A percentile compares a stretch with the other conserved stretches of the same genome.
Conservation (phyloP, 37 sponge, comb jelly and placozoan species). For the Tethya wilhelma region DNA sequence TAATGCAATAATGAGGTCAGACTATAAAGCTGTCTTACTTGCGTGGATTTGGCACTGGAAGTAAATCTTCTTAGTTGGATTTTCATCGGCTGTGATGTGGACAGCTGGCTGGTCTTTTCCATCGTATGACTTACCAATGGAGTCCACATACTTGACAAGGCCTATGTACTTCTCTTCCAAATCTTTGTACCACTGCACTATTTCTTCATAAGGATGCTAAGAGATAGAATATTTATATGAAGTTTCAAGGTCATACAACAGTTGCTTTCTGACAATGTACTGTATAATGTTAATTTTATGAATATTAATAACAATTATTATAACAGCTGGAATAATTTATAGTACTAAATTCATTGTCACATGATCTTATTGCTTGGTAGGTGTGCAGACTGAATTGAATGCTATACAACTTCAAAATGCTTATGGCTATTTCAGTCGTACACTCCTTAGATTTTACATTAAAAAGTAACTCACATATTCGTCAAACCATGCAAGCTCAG, state of each 20-base stretch:
- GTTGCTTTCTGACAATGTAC: not conserved
- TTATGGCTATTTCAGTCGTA: too few species aligned
- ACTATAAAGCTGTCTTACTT: too few species aligned
- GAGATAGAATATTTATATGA: not conserved
- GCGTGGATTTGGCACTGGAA: constrained; percentile 91
- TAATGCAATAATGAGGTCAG: too few species aligned
- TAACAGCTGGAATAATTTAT: too few species aligned
- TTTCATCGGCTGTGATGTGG: constrained; percentile 48
- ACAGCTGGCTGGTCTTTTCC: constrained; percentile 68
- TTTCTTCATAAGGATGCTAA: constrained; percentile 60
- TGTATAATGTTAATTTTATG: not conserved
- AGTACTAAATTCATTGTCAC: too few species aligned
- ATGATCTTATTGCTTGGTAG: too few species aligned
- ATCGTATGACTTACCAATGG: constrained; percentile 65
- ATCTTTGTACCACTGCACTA: constrained; percentile 39
- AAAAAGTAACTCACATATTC: constrained; percentile 53
- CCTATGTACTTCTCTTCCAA: constrained; percentile 19
- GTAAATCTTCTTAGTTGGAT: constrained; percentile 50
- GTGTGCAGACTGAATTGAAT: too few species aligned
- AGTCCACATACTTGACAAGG: constrained; percentile 39
- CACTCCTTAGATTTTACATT: too few species aligned
- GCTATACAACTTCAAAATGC: too few species aligned
- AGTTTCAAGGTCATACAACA: not conserved
- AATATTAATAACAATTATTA: not conserved
- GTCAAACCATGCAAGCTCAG: constrained; percentile 47